Evolutionary conservation across 1,140 invertebrate species (phyloP).

Genomic region (Drosophila nebulosa): DNA sequence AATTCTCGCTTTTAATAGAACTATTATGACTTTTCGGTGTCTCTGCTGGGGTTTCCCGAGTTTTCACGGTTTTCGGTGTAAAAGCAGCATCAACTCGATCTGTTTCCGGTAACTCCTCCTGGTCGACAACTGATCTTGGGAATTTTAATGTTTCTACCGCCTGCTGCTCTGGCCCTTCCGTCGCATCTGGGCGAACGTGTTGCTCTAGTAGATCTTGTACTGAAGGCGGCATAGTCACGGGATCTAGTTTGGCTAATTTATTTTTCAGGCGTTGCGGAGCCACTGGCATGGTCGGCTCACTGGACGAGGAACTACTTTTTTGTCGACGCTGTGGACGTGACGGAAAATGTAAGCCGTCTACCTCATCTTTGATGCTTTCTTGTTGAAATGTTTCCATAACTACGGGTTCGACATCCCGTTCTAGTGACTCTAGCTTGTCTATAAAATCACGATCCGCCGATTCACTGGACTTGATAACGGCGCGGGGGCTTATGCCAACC

Average conservation of each 20-base stretch:
- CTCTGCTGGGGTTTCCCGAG: neutral
- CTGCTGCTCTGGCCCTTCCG: neutral
- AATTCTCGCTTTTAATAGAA: slow-evolving; percentile 42
- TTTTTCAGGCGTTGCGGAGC: slow-evolving; percentile 64
- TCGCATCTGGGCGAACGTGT: slow-evolving; percentile 17
- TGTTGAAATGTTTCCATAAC: neutral
- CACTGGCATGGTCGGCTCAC: slow-evolving; percentile 53
- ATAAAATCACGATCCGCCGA: slow-evolving; percentile 57
- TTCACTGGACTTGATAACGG: neutral
- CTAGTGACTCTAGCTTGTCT: slow-evolving; percentile 56
- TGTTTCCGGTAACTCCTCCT: slow-evolving; percentile 24
- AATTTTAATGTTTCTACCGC: slow-evolving; percentile 26
- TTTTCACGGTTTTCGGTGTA: neutral
- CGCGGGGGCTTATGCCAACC: slow-evolving; percentile 55
- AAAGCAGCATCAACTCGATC: neutral
- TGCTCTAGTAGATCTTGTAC: slow-evolving; percentile 66
- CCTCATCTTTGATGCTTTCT: slow-evolving; percentile 6
- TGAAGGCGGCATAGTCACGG: slow-evolving; percentile 68
- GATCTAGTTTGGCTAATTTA: slow-evolving; percentile 62
- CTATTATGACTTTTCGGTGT: slow-evolving; percentile 1
- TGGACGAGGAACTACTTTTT: slow-evolving; percentile 73
- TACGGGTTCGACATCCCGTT: slow-evolving; percentile 40
- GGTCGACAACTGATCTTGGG: slow-evolving; percentile 34
- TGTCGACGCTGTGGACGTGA: slow-evolving; percentile 57
- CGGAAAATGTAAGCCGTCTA: slow-evolving; percentile 56